Conservation (phyloP, 2,797 vertebrate genomes). For the Antennarius maculatus region DNA sequence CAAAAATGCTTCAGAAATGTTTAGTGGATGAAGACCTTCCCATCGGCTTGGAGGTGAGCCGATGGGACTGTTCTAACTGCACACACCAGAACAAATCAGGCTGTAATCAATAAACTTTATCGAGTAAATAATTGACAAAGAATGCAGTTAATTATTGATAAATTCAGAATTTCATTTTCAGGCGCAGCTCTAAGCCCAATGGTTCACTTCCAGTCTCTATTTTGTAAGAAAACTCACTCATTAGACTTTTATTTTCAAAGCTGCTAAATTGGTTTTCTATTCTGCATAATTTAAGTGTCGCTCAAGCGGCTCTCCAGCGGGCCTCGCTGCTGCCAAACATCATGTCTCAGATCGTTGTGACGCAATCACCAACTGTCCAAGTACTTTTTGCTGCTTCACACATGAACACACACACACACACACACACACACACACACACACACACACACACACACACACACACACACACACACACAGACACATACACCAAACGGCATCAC, state of each 20-base stretch:
- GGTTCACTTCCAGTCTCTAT: too few species aligned
- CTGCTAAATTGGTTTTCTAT: background rate
- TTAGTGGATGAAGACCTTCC: too few species aligned
- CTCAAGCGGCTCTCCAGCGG: background rate
- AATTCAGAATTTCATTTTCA: too few species aligned
- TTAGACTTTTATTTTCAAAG: background rate
- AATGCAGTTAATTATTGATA: too few species aligned
- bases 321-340: background rate
- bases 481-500: slow-evolving; percentile 8
- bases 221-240: background rate
- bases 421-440: background rate
- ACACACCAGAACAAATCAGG: too few species aligned
- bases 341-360: slow-evolving; percentile 20
- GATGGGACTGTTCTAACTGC: too few species aligned
- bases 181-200: too few species aligned
- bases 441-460: background rate
- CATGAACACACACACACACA: too few species aligned
- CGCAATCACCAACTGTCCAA: slow-evolving; percentile 2
- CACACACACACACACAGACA: slow-evolving; percentile 1
- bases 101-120: too few species aligned
- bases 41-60: too few species aligned
- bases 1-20: too few species aligned
- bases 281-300: background rate
- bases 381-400: slow-evolving; percentile 4
- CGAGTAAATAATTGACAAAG: too few species aligned